Percentiles rank a stretch among this genome's conserved stretches.
phyloP scores from a whole-genome alignment of 2,888 invertebrate species.

The Philonicus albiceps region DNA sequence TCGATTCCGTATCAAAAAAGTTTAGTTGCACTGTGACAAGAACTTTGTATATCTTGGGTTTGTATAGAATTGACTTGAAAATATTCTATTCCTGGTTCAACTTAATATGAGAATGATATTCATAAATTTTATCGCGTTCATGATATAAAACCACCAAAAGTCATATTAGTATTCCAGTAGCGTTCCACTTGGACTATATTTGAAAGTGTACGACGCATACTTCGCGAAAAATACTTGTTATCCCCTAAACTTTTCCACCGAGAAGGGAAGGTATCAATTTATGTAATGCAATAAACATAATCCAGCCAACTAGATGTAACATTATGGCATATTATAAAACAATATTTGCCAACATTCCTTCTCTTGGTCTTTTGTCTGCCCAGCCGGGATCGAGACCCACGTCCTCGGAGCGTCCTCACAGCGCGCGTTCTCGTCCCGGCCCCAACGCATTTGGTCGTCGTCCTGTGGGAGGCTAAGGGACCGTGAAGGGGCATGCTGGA shows the following conservation, averaged over 20 bases:
- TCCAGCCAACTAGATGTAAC: conserved; percentile 48
- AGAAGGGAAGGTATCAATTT: conserved; percentile 42
- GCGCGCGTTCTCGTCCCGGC: background rate
- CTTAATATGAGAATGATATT: background rate
- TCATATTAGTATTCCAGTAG: conserved; percentile 45
- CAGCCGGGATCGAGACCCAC: background rate
- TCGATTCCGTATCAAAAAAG: too few relatives aligned
- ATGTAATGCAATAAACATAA: conserved; percentile 48
- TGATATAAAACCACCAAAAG: background rate
- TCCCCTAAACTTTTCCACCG: conserved; percentile 38
- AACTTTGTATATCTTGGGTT: too few relatives aligned
- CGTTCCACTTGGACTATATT: conserved; percentile 43
- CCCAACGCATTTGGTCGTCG: background rate
- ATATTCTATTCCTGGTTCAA: background rate
- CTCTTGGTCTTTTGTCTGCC: conserved; percentile 36
- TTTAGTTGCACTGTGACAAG: too few relatives aligned
- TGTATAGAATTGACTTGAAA: background rate
- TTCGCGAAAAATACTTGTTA: conserved; percentile 40
- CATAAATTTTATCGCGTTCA: background rate
- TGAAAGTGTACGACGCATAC: conserved; percentile 44
- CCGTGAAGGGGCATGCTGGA: conserved; percentile 8
- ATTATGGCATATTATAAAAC: conserved; percentile 48
- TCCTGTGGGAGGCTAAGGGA: background rate
- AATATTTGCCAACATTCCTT: conserved; percentile 45
- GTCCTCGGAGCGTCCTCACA: background rate